Evolutionary conservation across 2,888 invertebrate genomes (phyloP).

Genomic region (Heliconius erato): DNA sequence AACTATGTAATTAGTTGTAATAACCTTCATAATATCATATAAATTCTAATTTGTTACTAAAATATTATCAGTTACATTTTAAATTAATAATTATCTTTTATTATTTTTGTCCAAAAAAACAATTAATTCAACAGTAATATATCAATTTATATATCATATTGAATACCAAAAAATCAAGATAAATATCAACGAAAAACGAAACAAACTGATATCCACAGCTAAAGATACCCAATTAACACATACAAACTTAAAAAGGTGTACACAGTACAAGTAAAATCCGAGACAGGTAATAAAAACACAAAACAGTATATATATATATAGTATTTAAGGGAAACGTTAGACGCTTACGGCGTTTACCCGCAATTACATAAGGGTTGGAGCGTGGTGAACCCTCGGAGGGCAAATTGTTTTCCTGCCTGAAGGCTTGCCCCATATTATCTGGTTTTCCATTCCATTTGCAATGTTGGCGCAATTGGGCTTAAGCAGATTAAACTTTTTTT

Average conservation of each 20-base stretch:
- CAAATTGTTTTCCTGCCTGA: slow-evolving; percentile 70
- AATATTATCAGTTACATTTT: too few relatives aligned
- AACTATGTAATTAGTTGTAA: background rate
- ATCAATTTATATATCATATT: background rate
- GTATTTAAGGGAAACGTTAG: slow-evolving; percentile 48
- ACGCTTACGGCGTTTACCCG: slow-evolving; percentile 65
- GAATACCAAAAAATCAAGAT: background rate
- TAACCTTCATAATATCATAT: background rate
- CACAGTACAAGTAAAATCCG: slow-evolving; percentile 26
- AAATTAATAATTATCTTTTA: too few relatives aligned
- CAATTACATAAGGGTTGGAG: slow-evolving; percentile 65
- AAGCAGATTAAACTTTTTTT: slow-evolving; percentile 62
- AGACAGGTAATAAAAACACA: slow-evolving; percentile 26
- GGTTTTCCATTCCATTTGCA: slow-evolving; percentile 62
- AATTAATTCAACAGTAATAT: background rate
- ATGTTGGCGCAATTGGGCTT: slow-evolving; percentile 64
- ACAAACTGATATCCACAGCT: background rate
- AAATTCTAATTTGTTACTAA: background rate
- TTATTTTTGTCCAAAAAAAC: background rate
- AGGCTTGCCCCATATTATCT: slow-evolving; percentile 70
- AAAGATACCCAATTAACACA: slow-evolving; percentile 15
- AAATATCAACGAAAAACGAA: background rate
- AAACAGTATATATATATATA: background rate
- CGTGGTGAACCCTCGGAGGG: slow-evolving; percentile 61
- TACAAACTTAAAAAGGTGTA: slow-evolving; percentile 13